Conservation (phyloP, 64 coral and sea anemone genomes). For the Montipora capricornis region DNA sequence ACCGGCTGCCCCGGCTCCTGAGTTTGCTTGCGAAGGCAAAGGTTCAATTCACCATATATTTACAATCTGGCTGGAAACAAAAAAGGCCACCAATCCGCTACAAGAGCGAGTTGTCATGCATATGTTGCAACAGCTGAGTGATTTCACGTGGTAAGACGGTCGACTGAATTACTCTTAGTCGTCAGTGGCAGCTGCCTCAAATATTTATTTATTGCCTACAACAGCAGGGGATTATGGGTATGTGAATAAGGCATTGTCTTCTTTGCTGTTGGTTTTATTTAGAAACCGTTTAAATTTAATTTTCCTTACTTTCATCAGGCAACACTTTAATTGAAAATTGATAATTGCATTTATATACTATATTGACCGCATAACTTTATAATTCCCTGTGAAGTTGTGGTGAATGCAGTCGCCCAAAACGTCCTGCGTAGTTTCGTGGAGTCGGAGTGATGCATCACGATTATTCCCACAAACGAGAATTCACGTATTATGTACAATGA, state of each 20-base stretch:
- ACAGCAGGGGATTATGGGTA: conserved; percentile 58
- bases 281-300: too few relatives aligned
- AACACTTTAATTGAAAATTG: not conserved
- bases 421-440: not conserved
- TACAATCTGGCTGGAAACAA: not conserved
- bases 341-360: too few relatives aligned
- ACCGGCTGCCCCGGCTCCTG: not conserved
- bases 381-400: not conserved
- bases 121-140: conserved; percentile 13
- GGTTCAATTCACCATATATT: not conserved
- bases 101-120: not conserved
- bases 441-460: not conserved
- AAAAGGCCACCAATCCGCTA: not conserved
- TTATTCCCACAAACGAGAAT: not conserved
- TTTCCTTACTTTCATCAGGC: not conserved
- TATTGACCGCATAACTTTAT: not conserved
- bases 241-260: not conserved
- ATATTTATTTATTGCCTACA: conserved; percentile 16
- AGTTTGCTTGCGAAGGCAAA: not conserved
- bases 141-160: conserved; percentile 1
- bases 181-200: too few relatives aligned
- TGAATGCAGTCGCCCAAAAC: not conserved
- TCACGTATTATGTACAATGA: not conserved
- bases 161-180: not conserved
- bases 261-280: not conserved